Evolutionary conservation across 2,888 invertebrate genomes (phyloP).

Genomic region (Ichneumon xanthorius): DNA sequence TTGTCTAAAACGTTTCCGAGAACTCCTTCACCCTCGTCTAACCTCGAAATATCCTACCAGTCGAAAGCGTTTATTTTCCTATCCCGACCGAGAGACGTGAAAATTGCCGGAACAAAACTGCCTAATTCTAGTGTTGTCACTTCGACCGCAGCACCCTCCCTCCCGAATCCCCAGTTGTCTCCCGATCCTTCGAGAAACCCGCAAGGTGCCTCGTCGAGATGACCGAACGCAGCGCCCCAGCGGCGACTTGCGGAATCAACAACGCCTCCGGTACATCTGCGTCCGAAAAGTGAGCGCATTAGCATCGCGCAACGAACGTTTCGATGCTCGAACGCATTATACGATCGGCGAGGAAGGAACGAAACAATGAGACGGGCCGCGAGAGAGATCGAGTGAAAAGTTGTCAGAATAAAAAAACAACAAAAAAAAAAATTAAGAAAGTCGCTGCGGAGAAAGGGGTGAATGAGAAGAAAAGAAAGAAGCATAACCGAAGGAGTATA

Average conservation of each 20-base stretch:
- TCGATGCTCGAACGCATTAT: neutral
- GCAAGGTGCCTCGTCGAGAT: neutral
- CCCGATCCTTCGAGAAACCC: neutral
- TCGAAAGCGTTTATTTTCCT: neutral
- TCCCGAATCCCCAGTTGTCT: neutral
- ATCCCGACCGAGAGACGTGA: neutral
- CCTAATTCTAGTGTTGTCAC: slow-evolving; percentile 61
- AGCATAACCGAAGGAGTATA: slow-evolving; percentile 71
- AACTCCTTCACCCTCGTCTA: slow-evolving; percentile 42
- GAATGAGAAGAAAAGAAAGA: slow-evolving; percentile 52
- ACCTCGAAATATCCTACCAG: neutral
- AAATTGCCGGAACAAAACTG: slow-evolving; percentile 29
- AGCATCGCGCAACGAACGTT: slow-evolving; percentile 16
- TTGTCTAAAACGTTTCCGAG: slow-evolving; percentile 34
- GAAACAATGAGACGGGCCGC: neutral
- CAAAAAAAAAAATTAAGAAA: slow-evolving; percentile 33
- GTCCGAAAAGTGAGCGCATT: slow-evolving; percentile 19
- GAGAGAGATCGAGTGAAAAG: neutral
- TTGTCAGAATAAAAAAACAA: slow-evolving; percentile 7
- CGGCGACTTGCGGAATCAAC: neutral
- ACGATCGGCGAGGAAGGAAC: neutral
- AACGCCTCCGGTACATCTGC: slow-evolving; percentile 45
- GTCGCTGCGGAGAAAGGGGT: slow-evolving; percentile 23
- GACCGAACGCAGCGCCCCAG: neutral
- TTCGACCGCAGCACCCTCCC: neutral